These are phyloP conservation scores for Lutjanus erythropterus DNA, from an alignment of 2,113 vertebrate genomes.

Conservation along the genomic window DNA sequence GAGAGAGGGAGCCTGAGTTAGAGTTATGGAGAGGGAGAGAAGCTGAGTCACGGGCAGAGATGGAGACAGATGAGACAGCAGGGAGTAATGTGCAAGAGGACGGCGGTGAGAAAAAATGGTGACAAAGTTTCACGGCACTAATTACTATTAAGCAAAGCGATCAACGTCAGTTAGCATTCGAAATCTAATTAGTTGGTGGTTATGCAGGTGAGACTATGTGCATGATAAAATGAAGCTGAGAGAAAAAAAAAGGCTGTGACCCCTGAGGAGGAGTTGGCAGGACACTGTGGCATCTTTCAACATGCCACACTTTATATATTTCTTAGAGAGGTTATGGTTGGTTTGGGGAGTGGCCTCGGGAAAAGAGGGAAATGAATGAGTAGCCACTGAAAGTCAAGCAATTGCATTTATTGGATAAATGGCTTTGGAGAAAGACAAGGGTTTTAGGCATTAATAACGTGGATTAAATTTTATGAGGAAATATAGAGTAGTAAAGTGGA, in stretches of 20 bases:
- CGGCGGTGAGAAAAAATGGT: slow-evolving; percentile 25
- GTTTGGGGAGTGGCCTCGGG: neutral
- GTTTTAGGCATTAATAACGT: neutral
- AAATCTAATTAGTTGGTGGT: slow-evolving; percentile 19
- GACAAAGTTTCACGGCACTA: slow-evolving; percentile 43
- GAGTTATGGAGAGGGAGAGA: slow-evolving; percentile 6
- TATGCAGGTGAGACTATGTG: slow-evolving; percentile 22
- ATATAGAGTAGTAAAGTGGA: neutral
- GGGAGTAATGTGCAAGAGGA: slow-evolving; percentile 29
- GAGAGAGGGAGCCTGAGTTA: slow-evolving; percentile 30
- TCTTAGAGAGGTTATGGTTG: neutral
- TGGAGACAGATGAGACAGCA: slow-evolving; percentile 49
- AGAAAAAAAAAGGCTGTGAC: slow-evolving; percentile 16
- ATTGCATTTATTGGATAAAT: neutral
- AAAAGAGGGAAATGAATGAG: neutral
- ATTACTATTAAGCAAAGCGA: slow-evolving; percentile 47
- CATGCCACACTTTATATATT: neutral
- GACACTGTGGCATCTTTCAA: neutral
- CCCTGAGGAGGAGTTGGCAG: neutral
- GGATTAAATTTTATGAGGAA: neutral
- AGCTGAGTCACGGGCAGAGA: slow-evolving; percentile 59
- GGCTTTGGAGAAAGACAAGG: neutral
- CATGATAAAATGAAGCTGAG: neutral
- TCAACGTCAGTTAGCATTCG: slow-evolving; percentile 44
- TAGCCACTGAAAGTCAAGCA: neutral